Base-by-base conservation (phyloP, 2,797 vertebrate species). In the Poeciliopsis gracilis region DNA sequence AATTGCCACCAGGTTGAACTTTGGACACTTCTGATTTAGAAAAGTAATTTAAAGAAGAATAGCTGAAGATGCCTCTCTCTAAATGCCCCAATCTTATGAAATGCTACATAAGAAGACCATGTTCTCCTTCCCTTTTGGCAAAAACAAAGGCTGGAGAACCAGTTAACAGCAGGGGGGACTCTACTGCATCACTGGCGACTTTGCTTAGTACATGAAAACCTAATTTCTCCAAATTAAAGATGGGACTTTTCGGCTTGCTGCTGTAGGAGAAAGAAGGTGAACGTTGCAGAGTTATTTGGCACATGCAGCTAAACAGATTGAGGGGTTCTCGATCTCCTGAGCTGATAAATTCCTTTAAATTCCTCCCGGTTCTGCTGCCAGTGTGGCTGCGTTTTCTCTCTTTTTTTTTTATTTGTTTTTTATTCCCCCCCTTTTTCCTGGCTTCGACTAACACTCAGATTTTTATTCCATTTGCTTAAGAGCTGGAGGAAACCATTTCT, bases 381-480 rank as follows among this genome's bases (percentile, higher is more conserved):
- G 79, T 77, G 57, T 82, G 36, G 43, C 16, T 46, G 73, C 28
- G 1, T 33, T 41, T 57, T 36, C 9, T 12, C n/a, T n/a, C 13
- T 20, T 36, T 20, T 79, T n/a, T 7, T 18, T 20, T 1, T 23
- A 0, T 20, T 51, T 20, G 15, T 49, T 23, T 20, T 20, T 49
- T 49, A 0, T 46, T 1, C 3, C 15, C 15, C 12, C 13, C 49
- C 20, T 69, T 66, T 83, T 81, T 72, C 77, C 82, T 89, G 84
- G 86, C 93, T 89, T 66, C 77, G 78, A 87, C 84, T 75, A 89
- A 89, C 38, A n/a, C 86, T 88, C 85, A 77, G 80, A 91, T 89
- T 70, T 92, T 93, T 87, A 89, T 81, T 91, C 86, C 87, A 93
- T 92, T 93, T 92, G 63, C 84, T 90, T 84, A 61, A 89, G 84